Evolutionary conservation across 2,113 vertebrate species (phyloP).

Genomic region (Hydropotes inermis): DNA sequence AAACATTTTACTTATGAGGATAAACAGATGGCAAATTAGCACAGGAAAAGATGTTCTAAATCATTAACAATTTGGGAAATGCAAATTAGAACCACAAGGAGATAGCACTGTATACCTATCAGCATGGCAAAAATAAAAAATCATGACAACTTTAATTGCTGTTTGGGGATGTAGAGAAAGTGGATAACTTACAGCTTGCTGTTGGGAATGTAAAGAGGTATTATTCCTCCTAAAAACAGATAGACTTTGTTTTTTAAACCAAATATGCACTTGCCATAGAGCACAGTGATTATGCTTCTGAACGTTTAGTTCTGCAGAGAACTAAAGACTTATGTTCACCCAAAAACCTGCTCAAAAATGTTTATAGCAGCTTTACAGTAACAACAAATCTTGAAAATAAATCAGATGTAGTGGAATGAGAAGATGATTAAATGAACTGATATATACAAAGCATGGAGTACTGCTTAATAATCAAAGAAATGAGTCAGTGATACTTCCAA

Average conservation of each 20-base stretch:
- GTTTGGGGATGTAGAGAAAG: neutral
- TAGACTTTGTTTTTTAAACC: neutral
- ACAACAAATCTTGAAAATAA: neutral
- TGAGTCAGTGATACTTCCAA: neutral
- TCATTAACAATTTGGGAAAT: neutral
- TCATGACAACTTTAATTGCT: neutral
- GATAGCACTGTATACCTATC: neutral
- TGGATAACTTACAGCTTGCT: neutral
- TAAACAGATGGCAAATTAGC: neutral
- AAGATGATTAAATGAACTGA: neutral
- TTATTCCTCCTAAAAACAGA: neutral
- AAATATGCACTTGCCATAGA: neutral
- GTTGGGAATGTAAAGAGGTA: neutral
- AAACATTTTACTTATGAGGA: neutral
- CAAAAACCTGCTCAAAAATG: neutral
- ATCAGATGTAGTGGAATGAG: neutral
- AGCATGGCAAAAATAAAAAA: neutral
- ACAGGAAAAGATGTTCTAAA: neutral
- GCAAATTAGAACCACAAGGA: neutral
- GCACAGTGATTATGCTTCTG: neutral
- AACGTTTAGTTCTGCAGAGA: neutral
- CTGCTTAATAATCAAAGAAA: neutral
- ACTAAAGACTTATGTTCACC: neutral
- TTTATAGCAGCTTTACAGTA: neutral
- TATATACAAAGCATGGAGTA: neutral